These are phyloP conservation scores for Euplexia lucipara DNA, from an alignment of 2,888 invertebrate species.

Conservation along the genomic window DNA sequence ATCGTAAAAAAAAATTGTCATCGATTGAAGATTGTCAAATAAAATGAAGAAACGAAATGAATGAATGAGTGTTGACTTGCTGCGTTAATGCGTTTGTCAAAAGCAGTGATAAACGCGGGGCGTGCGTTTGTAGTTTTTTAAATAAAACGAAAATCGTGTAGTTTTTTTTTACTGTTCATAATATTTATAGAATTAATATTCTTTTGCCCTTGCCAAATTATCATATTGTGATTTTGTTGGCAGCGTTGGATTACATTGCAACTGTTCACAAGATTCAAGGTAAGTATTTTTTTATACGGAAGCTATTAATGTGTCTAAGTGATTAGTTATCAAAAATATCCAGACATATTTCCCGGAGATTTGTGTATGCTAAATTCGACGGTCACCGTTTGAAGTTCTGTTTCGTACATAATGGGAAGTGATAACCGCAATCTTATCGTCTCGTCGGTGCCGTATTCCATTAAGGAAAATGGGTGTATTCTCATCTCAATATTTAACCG, in stretches of 20 bases:
- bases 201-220: constrained; percentile 27
- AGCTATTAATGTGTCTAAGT: background rate
- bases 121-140: constrained; percentile 58
- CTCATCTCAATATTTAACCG: background rate
- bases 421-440: constrained; percentile 14
- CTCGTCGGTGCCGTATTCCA: constrained; percentile 9
- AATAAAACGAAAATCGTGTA: constrained; percentile 40
- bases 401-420: constrained; percentile 5
- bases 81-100: constrained; percentile 41
- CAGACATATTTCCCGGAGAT: background rate
- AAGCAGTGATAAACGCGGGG: constrained; percentile 51
- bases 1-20: constrained; percentile 22
- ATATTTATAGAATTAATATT: constrained; percentile 32
- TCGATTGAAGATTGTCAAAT: constrained; percentile 33
- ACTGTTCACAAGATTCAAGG: constrained; percentile 56
- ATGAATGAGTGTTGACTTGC: constrained; percentile 35
- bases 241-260: constrained; percentile 30
- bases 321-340: constrained; percentile 8
- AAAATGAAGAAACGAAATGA: constrained; percentile 15
- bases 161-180: constrained; percentile 39
- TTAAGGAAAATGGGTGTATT: constrained; percentile 43
- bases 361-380: background rate
- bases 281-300: constrained; percentile 42
- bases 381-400: background rate
- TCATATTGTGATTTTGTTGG: constrained; percentile 30